Conservation (phyloP, 2,113 vertebrate genomes). For the Coreoperca whiteheadi region DNA sequence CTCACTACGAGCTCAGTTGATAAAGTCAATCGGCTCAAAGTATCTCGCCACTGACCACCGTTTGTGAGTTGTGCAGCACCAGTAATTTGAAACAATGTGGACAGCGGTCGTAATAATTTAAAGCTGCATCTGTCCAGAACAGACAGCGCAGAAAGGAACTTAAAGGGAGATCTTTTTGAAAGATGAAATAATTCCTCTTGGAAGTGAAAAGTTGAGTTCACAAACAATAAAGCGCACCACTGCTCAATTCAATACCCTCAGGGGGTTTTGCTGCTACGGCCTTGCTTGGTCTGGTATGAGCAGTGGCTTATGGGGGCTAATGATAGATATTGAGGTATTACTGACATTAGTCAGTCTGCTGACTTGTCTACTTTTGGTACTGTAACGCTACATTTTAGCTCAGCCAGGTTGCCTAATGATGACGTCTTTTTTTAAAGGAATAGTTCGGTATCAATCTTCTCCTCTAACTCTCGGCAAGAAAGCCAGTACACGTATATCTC, state of each 20-base stretch:
- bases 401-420: neutral
- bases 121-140: neutral
- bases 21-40: neutral
- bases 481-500: neutral
- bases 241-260: neutral
- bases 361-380: neutral
- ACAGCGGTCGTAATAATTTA: no score
- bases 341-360: neutral
- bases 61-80: neutral
- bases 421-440: neutral
- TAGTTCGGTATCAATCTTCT: neutral
- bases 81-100: neutral
- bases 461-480: no score
- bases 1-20: no score
- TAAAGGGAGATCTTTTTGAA: neutral
- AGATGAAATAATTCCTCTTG: neutral
- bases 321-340: neutral
- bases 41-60: neutral
- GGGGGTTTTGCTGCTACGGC: neutral
- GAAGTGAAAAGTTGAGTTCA: conserved; percentile 8
- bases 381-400: no score
- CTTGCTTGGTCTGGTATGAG: conserved; percentile 4
- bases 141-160: neutral
- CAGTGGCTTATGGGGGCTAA: neutral
- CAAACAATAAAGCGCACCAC: neutral